phyloP scores from a whole-genome alignment of 35 echinoderm and acorn worm species.

The Antedon bifida region DNA sequence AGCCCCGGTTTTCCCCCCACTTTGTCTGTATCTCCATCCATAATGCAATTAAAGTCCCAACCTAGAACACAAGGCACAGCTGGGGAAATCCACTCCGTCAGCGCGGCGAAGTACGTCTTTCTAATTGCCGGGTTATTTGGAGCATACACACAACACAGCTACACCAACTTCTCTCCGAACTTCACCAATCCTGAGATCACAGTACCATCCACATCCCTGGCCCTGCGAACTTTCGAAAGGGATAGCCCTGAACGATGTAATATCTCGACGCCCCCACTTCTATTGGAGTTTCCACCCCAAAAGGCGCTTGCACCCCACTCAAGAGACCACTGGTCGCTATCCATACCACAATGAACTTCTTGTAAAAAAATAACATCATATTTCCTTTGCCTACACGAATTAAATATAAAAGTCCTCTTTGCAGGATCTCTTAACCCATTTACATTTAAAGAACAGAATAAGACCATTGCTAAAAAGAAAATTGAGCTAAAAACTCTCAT shows the following conservation, averaged over 20 bases:
- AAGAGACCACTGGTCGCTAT: neutral
- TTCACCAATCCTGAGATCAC: neutral
- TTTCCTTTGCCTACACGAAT: neutral
- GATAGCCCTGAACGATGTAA: neutral
- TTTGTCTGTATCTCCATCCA: neutral
- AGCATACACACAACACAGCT: slow-evolving; percentile 21
- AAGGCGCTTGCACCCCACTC: neutral
- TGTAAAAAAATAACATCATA: slow-evolving; percentile 24
- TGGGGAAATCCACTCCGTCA: neutral
- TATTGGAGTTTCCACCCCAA: neutral
- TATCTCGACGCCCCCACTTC: neutral
- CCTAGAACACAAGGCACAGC: slow-evolving; percentile 8
- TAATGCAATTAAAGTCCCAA: slow-evolving; percentile 19
- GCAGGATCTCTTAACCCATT: neutral
- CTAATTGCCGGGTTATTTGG: slow-evolving; percentile 7
- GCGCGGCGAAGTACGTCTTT: neutral
- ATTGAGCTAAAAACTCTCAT: neutral
- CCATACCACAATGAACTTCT: neutral
- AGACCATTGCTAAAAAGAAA: neutral
- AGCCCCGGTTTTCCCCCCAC: neutral
- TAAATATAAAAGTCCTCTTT: neutral
- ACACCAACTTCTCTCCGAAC: neutral
- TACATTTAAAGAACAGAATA: slow-evolving; percentile 12
- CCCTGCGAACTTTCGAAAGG: neutral
- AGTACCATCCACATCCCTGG: neutral